phyloP scores from a whole-genome alignment of 2,113 vertebrate genomes.

The Ivindomyrus marchei region DNA sequence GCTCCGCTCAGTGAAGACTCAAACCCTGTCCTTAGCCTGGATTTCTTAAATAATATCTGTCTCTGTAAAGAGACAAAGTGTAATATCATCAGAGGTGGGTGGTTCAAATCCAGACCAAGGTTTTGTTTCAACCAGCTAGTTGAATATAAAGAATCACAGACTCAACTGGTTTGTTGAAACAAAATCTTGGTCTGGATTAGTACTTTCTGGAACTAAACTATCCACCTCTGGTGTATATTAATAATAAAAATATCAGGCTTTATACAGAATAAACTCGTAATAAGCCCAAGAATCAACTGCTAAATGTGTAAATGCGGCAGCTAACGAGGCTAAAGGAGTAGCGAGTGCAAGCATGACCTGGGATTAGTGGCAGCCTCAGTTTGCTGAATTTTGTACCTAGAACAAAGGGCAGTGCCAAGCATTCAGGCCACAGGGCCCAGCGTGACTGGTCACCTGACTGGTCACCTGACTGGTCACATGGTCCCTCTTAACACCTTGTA shows the following conservation, averaged over 20 bases:
- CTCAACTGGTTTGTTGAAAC: neutral
- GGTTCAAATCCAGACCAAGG: neutral
- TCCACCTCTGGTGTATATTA: neutral
- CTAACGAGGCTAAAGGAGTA: neutral
- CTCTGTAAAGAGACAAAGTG: neutral
- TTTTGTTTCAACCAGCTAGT: neutral
- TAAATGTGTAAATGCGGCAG: neutral
- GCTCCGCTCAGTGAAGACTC: neutral
- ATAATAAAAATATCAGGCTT: neutral
- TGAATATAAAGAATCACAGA: neutral
- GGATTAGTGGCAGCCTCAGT: neutral
- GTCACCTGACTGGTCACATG: too few relatives aligned
- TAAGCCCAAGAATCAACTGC: neutral
- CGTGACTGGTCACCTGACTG: slow-evolving; percentile 28
- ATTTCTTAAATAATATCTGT: neutral
- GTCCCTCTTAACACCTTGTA: neutral
- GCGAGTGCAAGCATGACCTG: neutral
- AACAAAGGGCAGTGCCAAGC: neutral
- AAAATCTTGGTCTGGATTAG: neutral
- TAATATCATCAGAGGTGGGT: neutral
- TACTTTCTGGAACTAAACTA: neutral
- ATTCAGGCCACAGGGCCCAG: neutral
- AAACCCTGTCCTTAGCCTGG: neutral
- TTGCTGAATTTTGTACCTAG: neutral
- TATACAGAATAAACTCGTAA: neutral